Conservation (phyloP, 2,797 vertebrate species). For the Megaceryle alcyon region DNA sequence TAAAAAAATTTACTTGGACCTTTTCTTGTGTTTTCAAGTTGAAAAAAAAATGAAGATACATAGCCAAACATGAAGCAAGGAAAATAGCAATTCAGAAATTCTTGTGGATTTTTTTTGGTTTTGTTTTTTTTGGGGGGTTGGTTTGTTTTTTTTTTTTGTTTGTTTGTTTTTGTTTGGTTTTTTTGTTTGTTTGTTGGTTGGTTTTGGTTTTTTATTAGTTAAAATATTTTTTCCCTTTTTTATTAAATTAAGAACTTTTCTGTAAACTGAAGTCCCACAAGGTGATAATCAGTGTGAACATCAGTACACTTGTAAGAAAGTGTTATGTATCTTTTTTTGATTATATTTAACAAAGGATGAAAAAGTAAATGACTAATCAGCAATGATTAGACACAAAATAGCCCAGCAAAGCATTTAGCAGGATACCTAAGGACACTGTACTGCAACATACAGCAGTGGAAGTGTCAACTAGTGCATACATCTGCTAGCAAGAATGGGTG, state of each 20-base stretch:
- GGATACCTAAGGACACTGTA: not conserved
- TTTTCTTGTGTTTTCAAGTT: not conserved
- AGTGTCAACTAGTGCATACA: not conserved
- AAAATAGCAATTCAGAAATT: not conserved
- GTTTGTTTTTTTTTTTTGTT: no score
- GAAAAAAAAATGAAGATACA: not conserved
- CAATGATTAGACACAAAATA: not conserved
- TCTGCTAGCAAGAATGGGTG: not conserved
- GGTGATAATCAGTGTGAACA: not conserved
- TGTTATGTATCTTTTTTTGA: not conserved
- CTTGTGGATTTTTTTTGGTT: no score
- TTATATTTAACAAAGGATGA: not conserved
- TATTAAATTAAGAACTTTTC: not conserved
- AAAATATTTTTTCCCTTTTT: not conserved
- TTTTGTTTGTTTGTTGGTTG: no score
- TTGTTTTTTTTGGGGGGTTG: no score
- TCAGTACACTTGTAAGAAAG: not conserved
- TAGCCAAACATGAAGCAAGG: constrained; percentile 3
- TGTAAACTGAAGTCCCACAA: not conserved
- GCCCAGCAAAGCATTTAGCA: accelerated
- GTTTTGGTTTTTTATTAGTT: not conserved
- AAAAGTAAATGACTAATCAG: not conserved
- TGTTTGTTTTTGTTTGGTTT: no score
- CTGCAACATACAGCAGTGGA: not conserved
- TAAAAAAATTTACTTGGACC: not conserved